Conservation (phyloP, 92 coral and sea anemone genomes). For the Epizoanthus scotinus region DNA sequence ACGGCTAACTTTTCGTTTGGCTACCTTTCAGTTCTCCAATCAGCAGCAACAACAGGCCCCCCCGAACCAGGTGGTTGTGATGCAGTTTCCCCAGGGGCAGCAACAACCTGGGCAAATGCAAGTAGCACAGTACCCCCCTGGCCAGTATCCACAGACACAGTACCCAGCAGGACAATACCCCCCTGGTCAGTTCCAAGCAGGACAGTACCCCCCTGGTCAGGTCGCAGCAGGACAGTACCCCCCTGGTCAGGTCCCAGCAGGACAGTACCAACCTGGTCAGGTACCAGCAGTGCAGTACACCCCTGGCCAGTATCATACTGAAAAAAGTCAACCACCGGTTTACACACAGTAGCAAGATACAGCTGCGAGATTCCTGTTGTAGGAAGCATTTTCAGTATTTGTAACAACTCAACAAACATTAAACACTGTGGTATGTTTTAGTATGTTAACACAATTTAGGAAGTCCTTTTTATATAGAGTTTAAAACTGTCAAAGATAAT, state of each 20-base stretch:
- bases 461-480: too few relatives aligned
- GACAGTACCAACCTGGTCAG: not conserved
- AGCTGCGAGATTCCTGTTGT: too few relatives aligned
- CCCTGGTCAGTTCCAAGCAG: not conserved
- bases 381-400: too few relatives aligned
- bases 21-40: not conserved
- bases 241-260: not conserved
- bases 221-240: not conserved
- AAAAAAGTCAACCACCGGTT: not conserved
- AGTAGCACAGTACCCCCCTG: constrained; percentile 1
- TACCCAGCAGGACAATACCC: constrained; percentile 5
- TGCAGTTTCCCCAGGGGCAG: constrained; percentile 21
- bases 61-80: not conserved
- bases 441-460: too few relatives aligned
- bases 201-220: constrained; percentile 1
- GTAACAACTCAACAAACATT: too few relatives aligned
- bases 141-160: not conserved
- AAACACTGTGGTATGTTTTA: too few relatives aligned
- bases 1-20: not conserved
- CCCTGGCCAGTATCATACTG: not conserved
- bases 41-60: not conserved
- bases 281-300: not conserved
- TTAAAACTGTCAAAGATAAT: too few relatives aligned
- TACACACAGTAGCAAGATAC: not conserved
- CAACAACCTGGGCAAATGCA: not conserved